These are phyloP conservation scores for Hemicrepidius hirtus DNA, from an alignment of 2,888 invertebrate genomes.

Conservation along the genomic window DNA sequence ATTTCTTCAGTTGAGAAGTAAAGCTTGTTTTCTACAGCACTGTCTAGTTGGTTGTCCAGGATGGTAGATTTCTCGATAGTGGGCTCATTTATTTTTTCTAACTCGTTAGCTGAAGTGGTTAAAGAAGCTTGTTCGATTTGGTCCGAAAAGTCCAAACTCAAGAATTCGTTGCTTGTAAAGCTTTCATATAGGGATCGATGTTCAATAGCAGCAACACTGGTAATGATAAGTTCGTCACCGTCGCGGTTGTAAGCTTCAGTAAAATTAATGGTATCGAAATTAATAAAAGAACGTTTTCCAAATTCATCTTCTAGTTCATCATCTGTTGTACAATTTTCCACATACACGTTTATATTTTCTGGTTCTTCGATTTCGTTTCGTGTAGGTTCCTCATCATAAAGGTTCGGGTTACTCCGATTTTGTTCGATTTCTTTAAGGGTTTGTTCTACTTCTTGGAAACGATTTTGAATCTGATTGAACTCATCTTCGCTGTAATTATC, in stretches of 20 bases:
- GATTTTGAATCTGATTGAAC: constrained; percentile 41
- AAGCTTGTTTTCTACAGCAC: background rate
- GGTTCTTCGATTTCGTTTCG: constrained; percentile 4
- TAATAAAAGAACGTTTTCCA: constrained; percentile 53
- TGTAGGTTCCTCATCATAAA: background rate
- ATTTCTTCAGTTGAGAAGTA: background rate
- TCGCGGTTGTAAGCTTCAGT: constrained; percentile 65
- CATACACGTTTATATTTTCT: constrained; percentile 3
- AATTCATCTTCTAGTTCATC: constrained; percentile 53
- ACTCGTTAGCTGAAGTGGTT: no score
- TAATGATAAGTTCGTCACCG: constrained; percentile 63
- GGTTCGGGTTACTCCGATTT: background rate
- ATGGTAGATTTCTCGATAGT: no score
- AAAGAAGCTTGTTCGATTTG: background rate
- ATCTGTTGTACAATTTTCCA: background rate
- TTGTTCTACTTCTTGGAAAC: constrained; percentile 24
- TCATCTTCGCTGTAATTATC: constrained; percentile 15
- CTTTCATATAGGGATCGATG: constrained; percentile 16
- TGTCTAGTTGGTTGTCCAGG: background rate
- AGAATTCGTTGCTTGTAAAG: background rate
- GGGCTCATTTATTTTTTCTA: no score
- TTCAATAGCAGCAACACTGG: constrained; percentile 58
- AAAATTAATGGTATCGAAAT: constrained; percentile 55
- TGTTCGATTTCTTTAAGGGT: constrained; percentile 24
- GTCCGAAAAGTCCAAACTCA: background rate